Conservation (phyloP, 2,113 vertebrate species). For the Vanacampus margaritifer region DNA sequence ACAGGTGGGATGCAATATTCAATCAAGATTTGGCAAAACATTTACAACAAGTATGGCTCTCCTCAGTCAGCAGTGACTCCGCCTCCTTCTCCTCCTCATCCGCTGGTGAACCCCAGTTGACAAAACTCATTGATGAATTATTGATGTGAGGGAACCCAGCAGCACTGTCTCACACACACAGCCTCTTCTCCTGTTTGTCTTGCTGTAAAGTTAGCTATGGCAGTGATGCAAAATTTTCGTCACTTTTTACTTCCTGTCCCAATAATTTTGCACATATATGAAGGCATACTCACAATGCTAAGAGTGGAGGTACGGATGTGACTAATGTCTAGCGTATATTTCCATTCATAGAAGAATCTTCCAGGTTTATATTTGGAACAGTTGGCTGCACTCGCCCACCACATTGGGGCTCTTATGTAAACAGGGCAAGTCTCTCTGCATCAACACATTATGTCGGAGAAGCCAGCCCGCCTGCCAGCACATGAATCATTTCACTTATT, state of each 20-base stretch:
- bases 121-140: conserved; percentile 53
- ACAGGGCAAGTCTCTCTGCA: conserved; percentile 9
- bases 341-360: neutral
- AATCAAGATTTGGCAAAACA: too few relatives aligned
- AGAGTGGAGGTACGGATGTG: conserved; percentile 2
- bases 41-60: conserved; percentile 21
- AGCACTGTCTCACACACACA: neutral
- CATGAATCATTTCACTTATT: conserved; percentile 6
- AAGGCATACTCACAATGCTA: neutral
- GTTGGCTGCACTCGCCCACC: conserved; percentile 22
- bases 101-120: conserved; percentile 37
- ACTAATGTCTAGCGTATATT: neutral
- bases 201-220: conserved; percentile 53
- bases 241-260: conserved; percentile 22
- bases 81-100: conserved; percentile 19
- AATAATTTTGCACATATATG: neutral
- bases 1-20: too few relatives aligned
- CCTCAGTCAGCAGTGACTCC: conserved; percentile 26
- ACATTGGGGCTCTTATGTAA: conserved; percentile 14
- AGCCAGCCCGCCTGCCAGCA: neutral
- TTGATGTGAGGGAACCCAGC: conserved; percentile 44
- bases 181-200: conserved; percentile 32
- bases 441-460: conserved; percentile 11
- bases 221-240: conserved; percentile 57
- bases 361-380: conserved; percentile 20